Evolutionary conservation across 92 coral and sea anemone species (phyloP).

Genomic region (Umimayanthus chanpuru): DNA sequence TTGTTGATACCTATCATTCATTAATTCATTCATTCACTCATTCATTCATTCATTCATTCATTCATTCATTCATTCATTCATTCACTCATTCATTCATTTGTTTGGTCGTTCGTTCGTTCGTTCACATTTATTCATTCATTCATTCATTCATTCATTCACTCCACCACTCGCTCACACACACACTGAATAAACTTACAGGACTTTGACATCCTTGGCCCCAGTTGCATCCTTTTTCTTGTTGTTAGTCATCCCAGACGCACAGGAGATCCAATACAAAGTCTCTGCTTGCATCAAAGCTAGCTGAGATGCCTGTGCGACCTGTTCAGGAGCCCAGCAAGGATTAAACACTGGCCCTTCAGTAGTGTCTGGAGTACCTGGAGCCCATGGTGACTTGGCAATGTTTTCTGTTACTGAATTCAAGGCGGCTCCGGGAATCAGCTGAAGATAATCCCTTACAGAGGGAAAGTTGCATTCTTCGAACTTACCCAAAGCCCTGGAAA

Average conservation of each 20-base stretch:
- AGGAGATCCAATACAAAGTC: conserved; percentile 73
- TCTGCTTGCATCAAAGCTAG: conserved; percentile 87
- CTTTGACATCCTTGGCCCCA: conserved; percentile 68
- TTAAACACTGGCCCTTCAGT: conserved; percentile 65
- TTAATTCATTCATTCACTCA: too few relatives aligned
- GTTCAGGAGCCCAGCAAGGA: conserved; percentile 82
- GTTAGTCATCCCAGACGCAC: conserved; percentile 56
- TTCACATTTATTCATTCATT: too few relatives aligned
- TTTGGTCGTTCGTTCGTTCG: too few relatives aligned
- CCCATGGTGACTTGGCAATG: conserved; percentile 82
- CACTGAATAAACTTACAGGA: conserved; percentile 61
- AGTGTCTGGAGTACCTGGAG: conserved; percentile 68
- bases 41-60: too few relatives aligned
- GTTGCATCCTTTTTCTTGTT: conserved; percentile 57
- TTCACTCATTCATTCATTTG: too few relatives aligned
- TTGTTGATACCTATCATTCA: too few relatives aligned
- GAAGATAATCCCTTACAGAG: conserved; percentile 79
- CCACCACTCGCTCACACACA: too few relatives aligned
- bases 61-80: too few relatives aligned
- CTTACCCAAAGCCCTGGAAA: conserved; percentile 79
- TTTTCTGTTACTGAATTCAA: conserved; percentile 85
- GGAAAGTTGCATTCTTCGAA: conserved; percentile 92
- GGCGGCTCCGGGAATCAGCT: conserved; percentile 89
- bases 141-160: too few relatives aligned
- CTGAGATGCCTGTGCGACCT: conserved; percentile 82